A percentile compares a stretch with the other conserved stretches of the same genome.
Conservation (phyloP, 2,888 invertebrate genomes). For the Xanthorhoe designata region DNA sequence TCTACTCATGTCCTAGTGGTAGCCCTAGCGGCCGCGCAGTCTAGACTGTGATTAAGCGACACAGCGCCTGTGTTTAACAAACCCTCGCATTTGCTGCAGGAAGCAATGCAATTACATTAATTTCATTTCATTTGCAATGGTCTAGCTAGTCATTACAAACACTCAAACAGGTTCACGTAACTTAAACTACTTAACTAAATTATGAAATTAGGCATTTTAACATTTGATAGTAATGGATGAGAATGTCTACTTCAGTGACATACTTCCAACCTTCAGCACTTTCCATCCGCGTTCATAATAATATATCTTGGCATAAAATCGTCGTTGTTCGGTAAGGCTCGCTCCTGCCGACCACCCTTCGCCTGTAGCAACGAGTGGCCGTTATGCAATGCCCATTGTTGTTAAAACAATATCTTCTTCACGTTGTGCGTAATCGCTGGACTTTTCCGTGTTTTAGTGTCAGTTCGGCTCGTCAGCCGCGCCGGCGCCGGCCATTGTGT, state of each 20-base stretch:
- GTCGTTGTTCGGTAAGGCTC: neutral
- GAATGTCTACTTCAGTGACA: neutral
- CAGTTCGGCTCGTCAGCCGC: constrained; percentile 2
- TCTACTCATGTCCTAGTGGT: neutral
- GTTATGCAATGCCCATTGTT: constrained; percentile 25
- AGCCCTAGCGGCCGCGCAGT: constrained; percentile 9
- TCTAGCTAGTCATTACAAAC: neutral
- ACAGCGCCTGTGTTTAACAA: constrained; percentile 7
- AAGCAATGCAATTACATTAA: constrained; percentile 3
- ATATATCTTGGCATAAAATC: neutral
- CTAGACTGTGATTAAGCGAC: constrained; percentile 21
- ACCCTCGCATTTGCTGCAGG: constrained; percentile 16
- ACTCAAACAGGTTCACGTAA: neutral
- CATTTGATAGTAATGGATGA: neutral
- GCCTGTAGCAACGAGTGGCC: neutral
- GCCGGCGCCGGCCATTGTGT: neutral
- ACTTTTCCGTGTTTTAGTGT: constrained; percentile 11
- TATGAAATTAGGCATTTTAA: neutral
- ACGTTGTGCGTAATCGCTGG: constrained; percentile 8
- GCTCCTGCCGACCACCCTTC: neutral
- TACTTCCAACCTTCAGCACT: neutral
- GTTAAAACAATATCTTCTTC: constrained; percentile 13
- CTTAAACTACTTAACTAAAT: neutral
- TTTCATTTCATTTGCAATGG: constrained; percentile 1
- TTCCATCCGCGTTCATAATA: neutral